Conservation (phyloP, 2,888 invertebrate species). For the Hyposoter didymator region DNA sequence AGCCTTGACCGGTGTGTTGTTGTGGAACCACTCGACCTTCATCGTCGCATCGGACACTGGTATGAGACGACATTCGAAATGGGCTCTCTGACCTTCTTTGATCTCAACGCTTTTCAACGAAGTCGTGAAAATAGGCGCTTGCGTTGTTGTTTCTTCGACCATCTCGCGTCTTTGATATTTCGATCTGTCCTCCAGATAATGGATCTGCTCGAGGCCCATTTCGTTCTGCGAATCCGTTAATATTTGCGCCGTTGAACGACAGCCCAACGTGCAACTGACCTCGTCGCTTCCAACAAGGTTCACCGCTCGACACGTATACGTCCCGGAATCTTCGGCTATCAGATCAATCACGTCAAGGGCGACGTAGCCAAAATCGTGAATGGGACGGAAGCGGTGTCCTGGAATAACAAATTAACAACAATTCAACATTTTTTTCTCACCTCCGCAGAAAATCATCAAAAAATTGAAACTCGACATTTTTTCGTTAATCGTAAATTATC, state of each 20-base stretch:
- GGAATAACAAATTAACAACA: slow-evolving; percentile 14
- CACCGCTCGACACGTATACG: slow-evolving; percentile 96
- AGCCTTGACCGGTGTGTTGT: slow-evolving; percentile 94
- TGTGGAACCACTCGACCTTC: slow-evolving; percentile 98
- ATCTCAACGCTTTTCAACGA: slow-evolving; percentile 96
- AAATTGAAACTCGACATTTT: neutral
- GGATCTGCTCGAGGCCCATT: slow-evolving; percentile 94
- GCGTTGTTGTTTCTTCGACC: slow-evolving; percentile 93
- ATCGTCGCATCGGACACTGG: slow-evolving; percentile 97
- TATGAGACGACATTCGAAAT: slow-evolving; percentile 96
- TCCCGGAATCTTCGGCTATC: slow-evolving; percentile 97
- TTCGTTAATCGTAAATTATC: too few species aligned
- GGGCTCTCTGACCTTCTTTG: slow-evolving; percentile 97
- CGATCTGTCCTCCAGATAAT: slow-evolving; percentile 93
- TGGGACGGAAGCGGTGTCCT: slow-evolving; percentile 97
- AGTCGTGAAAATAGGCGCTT: slow-evolving; percentile 97
- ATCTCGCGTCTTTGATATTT: slow-evolving; percentile 91
- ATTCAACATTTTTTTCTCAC: neutral
- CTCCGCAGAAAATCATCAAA: neutral
- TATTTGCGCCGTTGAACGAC: slow-evolving; percentile 92
- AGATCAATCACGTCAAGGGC: slow-evolving; percentile 98
- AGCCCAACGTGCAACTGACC: slow-evolving; percentile 90
- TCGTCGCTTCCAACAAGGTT: slow-evolving; percentile 96
- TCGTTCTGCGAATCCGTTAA: slow-evolving; percentile 95
- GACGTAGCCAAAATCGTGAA: slow-evolving; percentile 99